A percentile compares a stretch with the other conserved stretches of the same genome.
phyloP scores from a whole-genome alignment of 2,797 vertebrate species.

The Amniataba percoides region DNA sequence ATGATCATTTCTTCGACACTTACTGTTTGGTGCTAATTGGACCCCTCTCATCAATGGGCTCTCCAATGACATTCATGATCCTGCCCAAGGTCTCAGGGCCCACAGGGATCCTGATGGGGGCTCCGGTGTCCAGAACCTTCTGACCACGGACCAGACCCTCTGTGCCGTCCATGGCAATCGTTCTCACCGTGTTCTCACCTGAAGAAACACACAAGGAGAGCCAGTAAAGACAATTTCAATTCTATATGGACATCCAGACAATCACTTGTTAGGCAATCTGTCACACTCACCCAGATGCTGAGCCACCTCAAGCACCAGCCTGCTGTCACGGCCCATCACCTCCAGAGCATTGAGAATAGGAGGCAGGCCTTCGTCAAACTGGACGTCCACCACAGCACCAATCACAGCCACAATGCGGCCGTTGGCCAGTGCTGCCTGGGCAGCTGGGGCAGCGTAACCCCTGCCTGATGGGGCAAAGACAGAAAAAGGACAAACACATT shows the following conservation, averaged over 20 bases:
- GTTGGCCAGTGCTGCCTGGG: conserved; percentile 56
- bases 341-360: conserved; percentile 93
- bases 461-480: conserved; percentile 77
- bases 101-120: conserved; percentile 93
- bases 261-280: neutral
- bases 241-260: neutral
- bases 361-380: conserved; percentile 92
- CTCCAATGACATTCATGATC: conserved; percentile 96
- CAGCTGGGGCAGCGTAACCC: conserved; percentile 87
- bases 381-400: conserved; percentile 93
- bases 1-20: neutral
- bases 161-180: conserved; percentile 94
- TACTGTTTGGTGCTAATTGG: conserved; percentile 86
- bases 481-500: neutral
- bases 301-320: conserved; percentile 92
- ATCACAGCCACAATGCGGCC: conserved; percentile 93
- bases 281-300: conserved; percentile 83
- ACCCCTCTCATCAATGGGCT: conserved; percentile 93
- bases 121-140: conserved; percentile 91
- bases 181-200: conserved; percentile 94
- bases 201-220: neutral
- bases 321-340: conserved; percentile 88
- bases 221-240: neutral
- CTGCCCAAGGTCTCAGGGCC: conserved; percentile 93
- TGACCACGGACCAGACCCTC: conserved; percentile 94